Evolutionary conservation across 2,797 vertebrate species (phyloP).

Genomic region (Anomalospiza imberbis): DNA sequence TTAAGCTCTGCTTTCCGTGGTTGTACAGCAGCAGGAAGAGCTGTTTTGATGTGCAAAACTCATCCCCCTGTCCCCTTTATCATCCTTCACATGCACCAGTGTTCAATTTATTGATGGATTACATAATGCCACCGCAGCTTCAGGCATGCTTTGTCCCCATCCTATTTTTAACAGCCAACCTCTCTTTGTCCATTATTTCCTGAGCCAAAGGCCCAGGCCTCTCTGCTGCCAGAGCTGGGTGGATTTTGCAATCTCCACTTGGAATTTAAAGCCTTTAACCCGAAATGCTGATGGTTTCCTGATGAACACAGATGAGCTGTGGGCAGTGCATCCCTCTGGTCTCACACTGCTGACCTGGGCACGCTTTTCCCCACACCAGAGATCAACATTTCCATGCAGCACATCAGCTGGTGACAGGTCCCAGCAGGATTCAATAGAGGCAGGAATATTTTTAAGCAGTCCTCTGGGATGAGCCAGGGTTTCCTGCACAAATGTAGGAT

Average conservation of each 20-base stretch:
- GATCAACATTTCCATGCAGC: not conserved
- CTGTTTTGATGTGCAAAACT: not conserved
- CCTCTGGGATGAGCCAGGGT: not conserved
- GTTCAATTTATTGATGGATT: constrained; percentile 8
- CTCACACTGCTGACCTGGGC: not conserved
- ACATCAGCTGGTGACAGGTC: not conserved
- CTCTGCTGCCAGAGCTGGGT: not conserved
- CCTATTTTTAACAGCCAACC: constrained; percentile 12
- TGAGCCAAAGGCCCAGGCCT: not conserved
- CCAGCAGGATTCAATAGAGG: not conserved
- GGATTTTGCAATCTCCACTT: not conserved
- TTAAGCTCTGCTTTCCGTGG: not conserved
- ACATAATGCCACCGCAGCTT: not conserved
- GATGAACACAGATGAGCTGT: not conserved
- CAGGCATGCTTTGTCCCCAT: constrained; percentile 15
- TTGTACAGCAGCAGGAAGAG: not conserved
- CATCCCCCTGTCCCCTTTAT: not conserved
- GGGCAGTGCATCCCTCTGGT: not conserved
- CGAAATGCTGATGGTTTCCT: not conserved
- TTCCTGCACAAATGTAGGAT: not conserved
- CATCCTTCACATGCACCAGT: not conserved
- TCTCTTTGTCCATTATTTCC: not conserved
- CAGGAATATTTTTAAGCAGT: not conserved
- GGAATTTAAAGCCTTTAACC: not conserved
- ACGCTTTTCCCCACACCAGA: not conserved